A percentile compares a stretch with the other conserved stretches of the same genome.
Conservation (phyloP, 2,797 vertebrate species). For the Psittacula derbiana region DNA sequence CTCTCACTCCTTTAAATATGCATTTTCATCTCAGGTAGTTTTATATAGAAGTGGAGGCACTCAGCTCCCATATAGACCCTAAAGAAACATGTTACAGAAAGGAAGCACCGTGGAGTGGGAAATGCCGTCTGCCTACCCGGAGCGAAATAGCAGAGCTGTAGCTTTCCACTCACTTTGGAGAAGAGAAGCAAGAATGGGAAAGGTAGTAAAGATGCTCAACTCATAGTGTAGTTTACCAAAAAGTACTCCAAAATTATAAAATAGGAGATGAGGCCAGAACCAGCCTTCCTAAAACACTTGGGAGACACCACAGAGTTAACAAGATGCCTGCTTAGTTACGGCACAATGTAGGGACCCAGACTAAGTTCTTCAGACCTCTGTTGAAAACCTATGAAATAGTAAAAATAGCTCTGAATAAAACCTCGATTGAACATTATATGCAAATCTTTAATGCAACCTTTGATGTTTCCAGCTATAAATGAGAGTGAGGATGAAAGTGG, state of each 20-base stretch:
- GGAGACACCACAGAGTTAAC: neutral
- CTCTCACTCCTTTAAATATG: neutral
- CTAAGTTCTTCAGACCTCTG: neutral
- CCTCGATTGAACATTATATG: neutral
- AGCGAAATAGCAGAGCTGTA: neutral
- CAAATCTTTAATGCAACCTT: neutral
- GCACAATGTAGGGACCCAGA: neutral
- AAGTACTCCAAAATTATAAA: neutral
- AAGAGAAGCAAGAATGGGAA: neutral
- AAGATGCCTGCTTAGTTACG: neutral
- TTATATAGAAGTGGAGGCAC: neutral
- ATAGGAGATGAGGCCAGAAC: neutral
- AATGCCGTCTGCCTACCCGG: neutral
- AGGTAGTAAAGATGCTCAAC: neutral
- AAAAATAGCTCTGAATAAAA: neutral
- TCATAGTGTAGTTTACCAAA: neutral
- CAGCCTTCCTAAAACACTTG: neutral
- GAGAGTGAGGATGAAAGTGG: neutral
- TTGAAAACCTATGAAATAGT: neutral
- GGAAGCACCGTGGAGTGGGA: neutral
- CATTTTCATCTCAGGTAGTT: neutral
- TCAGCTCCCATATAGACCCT: neutral
- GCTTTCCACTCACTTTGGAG: neutral
- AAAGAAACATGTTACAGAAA: neutral
- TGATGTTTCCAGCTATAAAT: neutral